These are phyloP conservation scores for Asobara japonica DNA, from an alignment of 1,140 invertebrate species.

Conservation along the genomic window DNA sequence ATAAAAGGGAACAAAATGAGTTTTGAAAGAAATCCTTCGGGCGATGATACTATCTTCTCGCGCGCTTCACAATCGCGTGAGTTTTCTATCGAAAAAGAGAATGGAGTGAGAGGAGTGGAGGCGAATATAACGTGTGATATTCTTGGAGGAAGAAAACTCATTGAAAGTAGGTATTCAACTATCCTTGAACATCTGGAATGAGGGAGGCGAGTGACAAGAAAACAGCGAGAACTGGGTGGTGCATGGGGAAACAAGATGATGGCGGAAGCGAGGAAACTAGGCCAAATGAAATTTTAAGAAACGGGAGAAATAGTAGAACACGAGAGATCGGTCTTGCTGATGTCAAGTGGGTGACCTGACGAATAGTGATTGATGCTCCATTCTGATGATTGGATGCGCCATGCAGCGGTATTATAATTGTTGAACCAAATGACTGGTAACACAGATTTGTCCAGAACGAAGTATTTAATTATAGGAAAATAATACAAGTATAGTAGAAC, in stretches of 20 bases:
- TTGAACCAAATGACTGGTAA: no score
- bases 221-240: not conserved
- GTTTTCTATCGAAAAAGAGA: slow-evolving; percentile 21
- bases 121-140: not conserved
- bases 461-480: no score
- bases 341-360: not conserved
- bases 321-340: not conserved
- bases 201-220: not conserved
- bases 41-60: slow-evolving; percentile 21
- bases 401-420: no score
- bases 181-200: slow-evolving; percentile 30
- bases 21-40: slow-evolving; percentile 18
- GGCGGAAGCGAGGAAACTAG: slow-evolving; percentile 13
- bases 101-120: not conserved
- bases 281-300: slow-evolving; percentile 26
- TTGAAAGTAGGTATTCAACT: slow-evolving; percentile 23
- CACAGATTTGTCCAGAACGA: no score
- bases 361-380: not conserved
- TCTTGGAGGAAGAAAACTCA: slow-evolving; percentile 19
- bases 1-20: slow-evolving; percentile 5
- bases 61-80: slow-evolving; percentile 13
- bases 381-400: no score
- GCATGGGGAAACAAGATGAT: not conserved
- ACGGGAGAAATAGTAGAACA: slow-evolving; percentile 9
- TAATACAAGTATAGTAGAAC: no score